Evolutionary conservation across 2,797 vertebrate genomes (phyloP).

Genomic region (Sparidentex hasta): DNA sequence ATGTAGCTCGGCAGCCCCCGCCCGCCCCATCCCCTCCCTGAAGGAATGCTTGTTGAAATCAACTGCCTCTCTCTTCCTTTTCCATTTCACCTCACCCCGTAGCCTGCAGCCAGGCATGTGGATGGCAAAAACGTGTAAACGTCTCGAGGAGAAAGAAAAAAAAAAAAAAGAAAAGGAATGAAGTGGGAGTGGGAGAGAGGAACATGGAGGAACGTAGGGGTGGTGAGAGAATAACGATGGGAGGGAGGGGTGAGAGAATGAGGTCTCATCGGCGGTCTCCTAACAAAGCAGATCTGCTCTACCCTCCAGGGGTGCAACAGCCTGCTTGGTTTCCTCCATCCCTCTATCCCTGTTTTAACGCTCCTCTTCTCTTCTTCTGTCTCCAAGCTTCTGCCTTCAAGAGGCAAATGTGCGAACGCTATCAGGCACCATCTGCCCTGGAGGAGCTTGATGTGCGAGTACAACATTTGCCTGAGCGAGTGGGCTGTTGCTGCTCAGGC

Average conservation of each 20-base stretch:
- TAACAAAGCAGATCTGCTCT: conserved; percentile 73
- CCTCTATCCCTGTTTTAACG: conserved; percentile 41
- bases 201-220: conserved; percentile 27
- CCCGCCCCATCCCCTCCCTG: conserved; percentile 26
- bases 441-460: conserved; percentile 30
- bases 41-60: conserved; percentile 68
- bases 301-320: conserved; percentile 66
- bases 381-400: conserved; percentile 39
- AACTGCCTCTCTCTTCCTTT: conserved; percentile 54
- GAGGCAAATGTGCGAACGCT: conserved; percentile 49
- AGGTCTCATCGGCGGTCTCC: conserved; percentile 46
- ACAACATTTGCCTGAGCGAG: conserved; percentile 29
- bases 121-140: conserved; percentile 76
- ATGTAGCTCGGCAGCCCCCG: conserved; percentile 45
- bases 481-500: conserved; percentile 26
- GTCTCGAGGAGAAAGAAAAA: conserved; percentile 49
- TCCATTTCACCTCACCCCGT: conserved; percentile 71
- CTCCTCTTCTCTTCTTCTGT: conserved; percentile 18
- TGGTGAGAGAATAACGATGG: conserved; percentile 33
- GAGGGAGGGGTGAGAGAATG: conserved; percentile 25
- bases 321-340: conserved; percentile 61
- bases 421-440: conserved; percentile 61
- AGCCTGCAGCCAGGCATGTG: conserved; percentile 78
- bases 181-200: conserved; percentile 53
- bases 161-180: neutral